Base-by-base conservation (phyloP, 1,140 invertebrate genomes). In the Drepana arcuata region DNA sequence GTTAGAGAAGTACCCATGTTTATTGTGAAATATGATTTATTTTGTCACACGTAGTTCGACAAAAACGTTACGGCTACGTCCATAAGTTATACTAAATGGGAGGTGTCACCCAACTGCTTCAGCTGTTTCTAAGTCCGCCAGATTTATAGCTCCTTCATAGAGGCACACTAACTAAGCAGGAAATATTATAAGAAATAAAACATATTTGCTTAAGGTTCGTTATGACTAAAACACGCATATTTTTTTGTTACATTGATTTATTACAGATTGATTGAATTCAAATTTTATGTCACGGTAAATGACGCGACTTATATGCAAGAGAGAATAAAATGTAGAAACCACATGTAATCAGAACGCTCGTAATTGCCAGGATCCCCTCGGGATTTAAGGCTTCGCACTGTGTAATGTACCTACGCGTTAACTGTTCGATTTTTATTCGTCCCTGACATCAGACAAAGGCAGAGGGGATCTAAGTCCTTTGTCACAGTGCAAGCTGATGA, bases 401-500 rank as follows among this genome's bases (percentile, higher is more conserved):
- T 30, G 29, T 11, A 15, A 23, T 29, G 31, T 26, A 48, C 29
- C 31, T 34, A 15, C 41, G 34, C 24, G 15, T 29, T 37, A 16
- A 24, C 34, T 49, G 48, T 56, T 48, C n/a, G n/a, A n/a, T n/a
- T 30, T 27, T 41, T 33, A 12, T 38, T 34, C 29, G 4, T 26
- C 18, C 9, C 32, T 14, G 32, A 45, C 41, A 34, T 39, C 37
- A 48, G 31, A 58, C 46, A 49, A 53, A 48, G 42, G 38, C 30
- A 16, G 24, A 23, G 29, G 31, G 48, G 39, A 46, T 48, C 53
- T 41, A 32, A 32, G 29, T 48, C 46, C 54, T 57, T 57, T 57
- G 54, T 57, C 32, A 45, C 34, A 38, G 43, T 49, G 46, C 54
- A 34, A 49, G 42, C 49, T 57, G 49, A 49, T 52, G 49, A 57